A percentile compares a stretch with the other conserved stretches of the same genome.
These are phyloP conservation scores for Zonotrichia albicollis DNA, from an alignment of 2,797 vertebrate species.

Conservation along the genomic window DNA sequence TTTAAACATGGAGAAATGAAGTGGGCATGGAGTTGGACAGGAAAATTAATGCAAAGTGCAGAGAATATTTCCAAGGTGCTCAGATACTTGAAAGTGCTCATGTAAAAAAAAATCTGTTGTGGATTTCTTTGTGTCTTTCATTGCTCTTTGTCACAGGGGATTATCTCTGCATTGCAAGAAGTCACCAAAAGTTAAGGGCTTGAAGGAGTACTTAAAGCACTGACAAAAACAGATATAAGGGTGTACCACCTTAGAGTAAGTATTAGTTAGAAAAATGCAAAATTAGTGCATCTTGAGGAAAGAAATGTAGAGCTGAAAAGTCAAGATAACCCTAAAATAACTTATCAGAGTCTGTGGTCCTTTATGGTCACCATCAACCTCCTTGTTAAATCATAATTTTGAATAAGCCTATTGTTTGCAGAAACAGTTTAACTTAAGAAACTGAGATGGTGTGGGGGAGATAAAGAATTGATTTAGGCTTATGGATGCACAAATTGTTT, in stretches of 20 bases:
- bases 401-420: constrained; percentile 42
- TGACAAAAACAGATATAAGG: not conserved
- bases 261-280: not conserved
- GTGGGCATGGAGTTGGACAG: not conserved
- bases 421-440: constrained; percentile 44
- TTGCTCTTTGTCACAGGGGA: not conserved
- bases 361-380: constrained; percentile 31
- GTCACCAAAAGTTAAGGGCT: not conserved
- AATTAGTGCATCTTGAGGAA: not conserved
- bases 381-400: constrained; percentile 69
- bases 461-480: constrained; percentile 43
- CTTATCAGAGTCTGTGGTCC: constrained; percentile 22
- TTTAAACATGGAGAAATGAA: not conserved
- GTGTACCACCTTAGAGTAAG: not conserved
- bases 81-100: not conserved
- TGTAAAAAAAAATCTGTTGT: not conserved
- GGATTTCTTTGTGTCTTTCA: not conserved
- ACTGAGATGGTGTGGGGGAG: not conserved
- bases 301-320: constrained; percentile 19
- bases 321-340: constrained; percentile 12
- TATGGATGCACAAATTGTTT: not conserved
- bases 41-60: not conserved
- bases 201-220: not conserved
- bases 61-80: not conserved
- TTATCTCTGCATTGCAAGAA: not conserved